Percentiles rank a stretch among this genome's conserved stretches.
Conservation (phyloP, 2,888 invertebrate species). For the Nephrotoma guestfalica region DNA sequence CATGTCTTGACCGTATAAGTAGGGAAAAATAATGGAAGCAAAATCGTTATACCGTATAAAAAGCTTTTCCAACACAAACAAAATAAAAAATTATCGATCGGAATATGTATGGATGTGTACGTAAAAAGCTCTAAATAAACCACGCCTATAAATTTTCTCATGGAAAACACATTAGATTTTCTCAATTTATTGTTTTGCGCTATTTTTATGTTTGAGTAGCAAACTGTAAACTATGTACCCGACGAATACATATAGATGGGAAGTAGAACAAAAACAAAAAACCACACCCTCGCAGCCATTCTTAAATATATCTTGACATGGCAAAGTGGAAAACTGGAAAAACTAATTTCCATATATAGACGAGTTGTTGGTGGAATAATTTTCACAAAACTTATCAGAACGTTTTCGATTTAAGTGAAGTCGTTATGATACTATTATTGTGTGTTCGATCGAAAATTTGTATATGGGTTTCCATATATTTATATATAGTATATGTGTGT, state of each 20-base stretch:
- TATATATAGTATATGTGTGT: background rate
- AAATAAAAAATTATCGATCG: background rate
- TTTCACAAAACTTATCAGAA: background rate
- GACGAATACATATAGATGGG: background rate
- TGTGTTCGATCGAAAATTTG: background rate
- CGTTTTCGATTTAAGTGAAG: background rate
- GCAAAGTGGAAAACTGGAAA: background rate
- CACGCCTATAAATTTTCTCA: background rate
- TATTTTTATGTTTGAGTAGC: background rate
- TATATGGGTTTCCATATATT: background rate
- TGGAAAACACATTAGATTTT: background rate
- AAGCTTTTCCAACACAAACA: background rate
- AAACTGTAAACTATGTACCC: background rate
- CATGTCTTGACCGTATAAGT: background rate
- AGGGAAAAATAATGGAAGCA: background rate
- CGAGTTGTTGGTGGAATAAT: background rate
- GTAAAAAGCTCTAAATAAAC: background rate
- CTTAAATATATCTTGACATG: background rate
- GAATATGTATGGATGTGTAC: background rate
- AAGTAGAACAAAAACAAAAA: background rate
- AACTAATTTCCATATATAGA: background rate
- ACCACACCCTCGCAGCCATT: conserved; percentile 7
- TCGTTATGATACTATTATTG: background rate
- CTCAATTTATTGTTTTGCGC: background rate
- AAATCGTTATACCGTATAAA: background rate